Conservation (phyloP, 2,113 vertebrate species). For the Coptodon bakossiorum region DNA sequence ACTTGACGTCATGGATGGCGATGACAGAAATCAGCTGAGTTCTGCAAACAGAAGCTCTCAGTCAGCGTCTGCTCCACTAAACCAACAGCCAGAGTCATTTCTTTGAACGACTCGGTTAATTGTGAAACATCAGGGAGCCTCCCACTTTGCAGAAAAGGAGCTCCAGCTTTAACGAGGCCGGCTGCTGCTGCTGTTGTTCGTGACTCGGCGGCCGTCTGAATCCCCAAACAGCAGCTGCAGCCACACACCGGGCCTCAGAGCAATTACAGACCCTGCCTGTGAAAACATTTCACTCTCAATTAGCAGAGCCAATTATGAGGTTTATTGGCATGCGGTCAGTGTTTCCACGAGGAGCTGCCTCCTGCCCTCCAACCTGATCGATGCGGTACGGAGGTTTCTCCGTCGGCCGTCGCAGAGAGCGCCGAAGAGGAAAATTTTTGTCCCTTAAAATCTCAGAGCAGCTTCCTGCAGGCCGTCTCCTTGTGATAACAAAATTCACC, state of each 20-base stretch:
- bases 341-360: background rate
- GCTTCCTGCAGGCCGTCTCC: background rate
- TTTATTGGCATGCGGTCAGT: background rate
- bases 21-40: background rate
- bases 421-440: background rate
- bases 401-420: background rate
- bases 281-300: background rate
- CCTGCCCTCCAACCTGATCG: background rate
- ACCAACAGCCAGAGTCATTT: background rate
- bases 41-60: background rate
- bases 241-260: background rate
- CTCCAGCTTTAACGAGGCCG: background rate
- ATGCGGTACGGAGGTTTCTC: fast-evolving
- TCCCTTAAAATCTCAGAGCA: background rate
- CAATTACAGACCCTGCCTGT: background rate
- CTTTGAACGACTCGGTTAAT: background rate
- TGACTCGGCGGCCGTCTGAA: background rate
- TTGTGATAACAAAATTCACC: background rate
- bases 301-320: background rate
- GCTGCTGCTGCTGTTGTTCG: background rate
- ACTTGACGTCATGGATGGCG: background rate
- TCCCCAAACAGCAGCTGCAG: background rate
- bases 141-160: background rate
- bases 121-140: background rate
- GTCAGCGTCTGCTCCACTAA: background rate